Percentiles rank a stretch among this genome's conserved stretches.
These are phyloP conservation scores for Catharus minimus DNA, from an alignment of 2,113 vertebrate genomes.

Conservation along the genomic window DNA sequence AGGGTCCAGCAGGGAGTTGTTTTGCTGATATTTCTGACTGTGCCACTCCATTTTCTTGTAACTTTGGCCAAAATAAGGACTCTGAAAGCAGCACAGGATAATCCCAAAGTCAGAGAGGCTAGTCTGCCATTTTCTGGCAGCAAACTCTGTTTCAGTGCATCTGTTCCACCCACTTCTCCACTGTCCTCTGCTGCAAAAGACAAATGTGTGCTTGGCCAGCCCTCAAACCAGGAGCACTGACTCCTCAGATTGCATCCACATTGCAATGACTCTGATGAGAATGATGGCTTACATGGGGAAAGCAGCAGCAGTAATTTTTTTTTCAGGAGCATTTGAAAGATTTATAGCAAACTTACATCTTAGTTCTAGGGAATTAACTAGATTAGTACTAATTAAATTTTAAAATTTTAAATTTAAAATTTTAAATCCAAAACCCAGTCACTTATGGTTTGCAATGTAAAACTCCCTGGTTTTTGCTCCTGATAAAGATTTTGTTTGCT, in stretches of 20 bases:
- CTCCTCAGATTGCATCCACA: not conserved
- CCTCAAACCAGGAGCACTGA: not conserved
- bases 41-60: not conserved
- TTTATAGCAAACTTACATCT: not conserved
- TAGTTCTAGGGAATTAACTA: not conserved
- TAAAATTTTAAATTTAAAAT: no score
- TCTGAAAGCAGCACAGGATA: not conserved
- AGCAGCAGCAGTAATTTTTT: not conserved
- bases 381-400: constrained; percentile 9
- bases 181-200: not conserved
- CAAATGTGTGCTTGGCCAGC: not conserved
- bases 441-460: not conserved
- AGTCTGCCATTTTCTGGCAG: not conserved
- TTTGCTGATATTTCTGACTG: not conserved
- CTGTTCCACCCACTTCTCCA: not conserved
- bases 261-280: not conserved
- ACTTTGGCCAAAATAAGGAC: not conserved
- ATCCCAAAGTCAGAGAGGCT: not conserved
- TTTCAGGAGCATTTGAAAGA: not conserved
- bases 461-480: not conserved
- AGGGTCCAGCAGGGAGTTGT: not conserved
- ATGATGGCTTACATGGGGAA: not conserved
- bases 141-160: not conserved
- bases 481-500: not conserved
- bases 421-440: not conserved